phyloP scores from a whole-genome alignment of 2,888 invertebrate genomes.

The Scaptomyza flava region DNA sequence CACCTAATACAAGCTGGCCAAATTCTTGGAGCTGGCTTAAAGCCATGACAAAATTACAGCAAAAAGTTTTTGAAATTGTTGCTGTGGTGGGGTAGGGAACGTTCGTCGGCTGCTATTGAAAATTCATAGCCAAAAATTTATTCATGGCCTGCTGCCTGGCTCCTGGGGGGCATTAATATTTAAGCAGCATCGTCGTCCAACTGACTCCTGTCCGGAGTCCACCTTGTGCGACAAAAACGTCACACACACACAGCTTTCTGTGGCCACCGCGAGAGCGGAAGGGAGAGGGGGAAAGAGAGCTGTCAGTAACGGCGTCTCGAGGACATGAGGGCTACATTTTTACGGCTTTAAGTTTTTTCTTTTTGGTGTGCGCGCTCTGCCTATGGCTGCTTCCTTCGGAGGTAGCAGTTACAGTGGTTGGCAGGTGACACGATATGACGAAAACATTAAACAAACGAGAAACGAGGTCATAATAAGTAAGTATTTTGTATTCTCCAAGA shows the following conservation, averaged over 20 bases:
- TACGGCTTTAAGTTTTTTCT: slow-evolving; percentile 60
- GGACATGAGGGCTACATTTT: slow-evolving; percentile 68
- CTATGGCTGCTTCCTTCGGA: slow-evolving; percentile 9
- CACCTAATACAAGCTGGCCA: slow-evolving; percentile 50
- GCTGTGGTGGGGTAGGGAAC: not conserved
- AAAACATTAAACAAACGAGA: too few relatives aligned
- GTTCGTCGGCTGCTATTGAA: slow-evolving; percentile 60
- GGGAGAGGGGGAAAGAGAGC: not conserved
- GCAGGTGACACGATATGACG: too few relatives aligned
- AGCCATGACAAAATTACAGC: slow-evolving; percentile 53
- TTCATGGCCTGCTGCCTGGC: slow-evolving; percentile 75
- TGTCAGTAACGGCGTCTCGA: slow-evolving; percentile 72
- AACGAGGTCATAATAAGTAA: too few relatives aligned
- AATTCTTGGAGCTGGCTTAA: slow-evolving; percentile 42
- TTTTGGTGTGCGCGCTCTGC: slow-evolving; percentile 23
- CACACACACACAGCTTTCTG: slow-evolving; percentile 57
- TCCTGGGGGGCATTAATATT: slow-evolving; percentile 71
- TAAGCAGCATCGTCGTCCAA: slow-evolving; percentile 64
- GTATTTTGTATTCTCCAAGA: too few relatives aligned
- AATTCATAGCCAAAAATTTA: slow-evolving; percentile 83
- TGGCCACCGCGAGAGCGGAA: slow-evolving; percentile 21
- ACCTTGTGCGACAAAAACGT: slow-evolving; percentile 52
- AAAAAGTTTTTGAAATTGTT: slow-evolving; percentile 6
- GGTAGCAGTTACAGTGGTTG: not conserved
- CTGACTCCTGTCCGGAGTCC: slow-evolving; percentile 53